These are phyloP conservation scores for Palythoa grandis DNA, from an alignment of 92 coral and sea anemone species.

Conservation along the genomic window DNA sequence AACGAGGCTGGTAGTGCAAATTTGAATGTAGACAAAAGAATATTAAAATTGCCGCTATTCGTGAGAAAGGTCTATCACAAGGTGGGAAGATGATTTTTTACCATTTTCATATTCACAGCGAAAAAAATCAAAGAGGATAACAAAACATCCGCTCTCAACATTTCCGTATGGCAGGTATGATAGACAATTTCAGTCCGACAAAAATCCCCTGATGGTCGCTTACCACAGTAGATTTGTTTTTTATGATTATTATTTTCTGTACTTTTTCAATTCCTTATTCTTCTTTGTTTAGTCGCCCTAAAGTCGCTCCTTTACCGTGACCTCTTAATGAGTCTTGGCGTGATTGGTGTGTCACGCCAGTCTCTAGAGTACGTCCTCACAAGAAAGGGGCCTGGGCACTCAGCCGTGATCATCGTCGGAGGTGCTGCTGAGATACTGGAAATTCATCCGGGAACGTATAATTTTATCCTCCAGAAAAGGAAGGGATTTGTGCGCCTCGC, in stretches of 20 bases:
- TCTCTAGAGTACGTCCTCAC: slow-evolving; percentile 73
- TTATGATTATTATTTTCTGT: not conserved
- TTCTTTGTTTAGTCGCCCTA: slow-evolving; percentile 59
- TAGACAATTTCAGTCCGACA: no score
- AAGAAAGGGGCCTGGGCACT: slow-evolving; percentile 82
- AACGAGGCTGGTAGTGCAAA: no score
- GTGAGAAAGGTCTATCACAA: no score
- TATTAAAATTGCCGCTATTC: no score
- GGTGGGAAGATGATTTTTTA: no score
- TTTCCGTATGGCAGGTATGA: no score
- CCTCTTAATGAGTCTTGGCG: slow-evolving; percentile 80
- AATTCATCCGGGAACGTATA: slow-evolving; percentile 67
- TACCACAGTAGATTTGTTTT: not conserved
- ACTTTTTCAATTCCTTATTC: not conserved
- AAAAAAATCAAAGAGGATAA: no score
- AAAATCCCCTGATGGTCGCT: not conserved
- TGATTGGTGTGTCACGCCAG: slow-evolving; percentile 75
- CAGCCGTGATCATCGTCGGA: slow-evolving; percentile 84
- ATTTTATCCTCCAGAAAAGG: slow-evolving; percentile 71
- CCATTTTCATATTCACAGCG: no score
- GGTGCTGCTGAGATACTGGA: slow-evolving; percentile 73
- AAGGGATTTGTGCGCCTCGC: slow-evolving; percentile 92
- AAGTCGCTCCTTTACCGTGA: slow-evolving; percentile 80
- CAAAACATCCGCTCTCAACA: no score
- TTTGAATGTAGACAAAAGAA: no score